A percentile compares a stretch with the other conserved stretches of the same genome.
Conservation (phyloP, 2,113 vertebrate species). For the Blennius ocellaris region DNA sequence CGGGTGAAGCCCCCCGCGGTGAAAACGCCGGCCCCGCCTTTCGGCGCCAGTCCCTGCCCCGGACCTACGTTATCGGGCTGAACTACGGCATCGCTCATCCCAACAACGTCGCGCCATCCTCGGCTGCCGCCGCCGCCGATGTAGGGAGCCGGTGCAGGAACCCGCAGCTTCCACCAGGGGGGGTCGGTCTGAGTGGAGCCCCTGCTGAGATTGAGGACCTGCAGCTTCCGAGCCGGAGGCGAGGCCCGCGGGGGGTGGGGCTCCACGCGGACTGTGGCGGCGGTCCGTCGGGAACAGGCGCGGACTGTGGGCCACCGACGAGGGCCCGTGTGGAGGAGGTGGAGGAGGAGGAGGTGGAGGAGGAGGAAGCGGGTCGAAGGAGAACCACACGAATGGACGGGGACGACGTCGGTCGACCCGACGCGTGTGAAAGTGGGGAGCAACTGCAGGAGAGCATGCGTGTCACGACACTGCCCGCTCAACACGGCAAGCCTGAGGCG, state of each 20-base stretch:
- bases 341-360: constrained; percentile 36
- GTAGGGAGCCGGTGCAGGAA: constrained; percentile 27
- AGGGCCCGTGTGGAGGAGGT: constrained; percentile 43
- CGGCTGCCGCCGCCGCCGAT: constrained; percentile 71
- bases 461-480: constrained; percentile 73
- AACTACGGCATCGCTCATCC: constrained; percentile 90
- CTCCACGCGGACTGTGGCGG: constrained; percentile 46
- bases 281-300: constrained; percentile 43
- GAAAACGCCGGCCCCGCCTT: constrained; percentile 88
- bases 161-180: constrained; percentile 76
- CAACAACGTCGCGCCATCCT: constrained; percentile 84
- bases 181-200: constrained; percentile 70
- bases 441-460: constrained; percentile 78
- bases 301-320: constrained; percentile 44
- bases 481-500: constrained; percentile 79
- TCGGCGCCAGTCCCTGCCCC: constrained; percentile 87
- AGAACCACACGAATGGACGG: no score
- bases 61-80: constrained; percentile 91
- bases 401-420: no score
- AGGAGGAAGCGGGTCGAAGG: constrained; percentile 55
- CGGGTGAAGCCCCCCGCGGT: constrained; percentile 84
- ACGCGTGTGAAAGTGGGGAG: constrained; percentile 86
- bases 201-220: constrained; percentile 66
- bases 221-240: constrained; percentile 59
- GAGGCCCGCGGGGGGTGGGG: constrained; percentile 48